Conservation (phyloP, 2,888 invertebrate species). For the Neoascia interrupta region DNA sequence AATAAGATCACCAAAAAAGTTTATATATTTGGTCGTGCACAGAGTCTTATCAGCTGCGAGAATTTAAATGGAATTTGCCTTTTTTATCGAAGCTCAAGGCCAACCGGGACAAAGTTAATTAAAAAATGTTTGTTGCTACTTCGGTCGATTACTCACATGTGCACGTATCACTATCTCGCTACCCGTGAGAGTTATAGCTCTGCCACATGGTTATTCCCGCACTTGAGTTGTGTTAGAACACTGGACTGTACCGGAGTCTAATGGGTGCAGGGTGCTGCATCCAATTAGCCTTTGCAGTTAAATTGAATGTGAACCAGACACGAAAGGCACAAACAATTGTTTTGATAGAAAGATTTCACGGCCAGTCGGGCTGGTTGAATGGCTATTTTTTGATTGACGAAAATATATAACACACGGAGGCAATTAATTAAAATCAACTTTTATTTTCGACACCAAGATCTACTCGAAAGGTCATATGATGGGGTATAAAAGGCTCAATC, state of each 20-base stretch:
- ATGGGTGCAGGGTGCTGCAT: conserved; percentile 27
- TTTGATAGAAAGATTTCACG: conserved; percentile 42
- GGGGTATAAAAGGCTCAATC: conserved; percentile 24
- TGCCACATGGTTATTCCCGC: conserved; percentile 25
- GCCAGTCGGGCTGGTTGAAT: conserved; percentile 46
- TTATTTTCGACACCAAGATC: conserved; percentile 35
- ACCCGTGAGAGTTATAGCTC: conserved; percentile 6
- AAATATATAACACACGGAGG: not conserved
- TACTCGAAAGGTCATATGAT: conserved; percentile 53
- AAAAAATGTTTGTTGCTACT: conserved; percentile 23
- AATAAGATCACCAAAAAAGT: not conserved
- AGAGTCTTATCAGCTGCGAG: conserved; percentile 50
- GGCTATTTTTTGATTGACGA: conserved; percentile 9
- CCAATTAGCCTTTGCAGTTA: conserved; percentile 56
- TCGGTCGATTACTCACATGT: conserved; percentile 31
- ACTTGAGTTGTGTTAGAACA: not conserved
- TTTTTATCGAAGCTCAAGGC: conserved; percentile 53
- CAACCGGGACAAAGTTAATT: conserved; percentile 34
- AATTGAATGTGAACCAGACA: conserved; percentile 41
- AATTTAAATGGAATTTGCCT: conserved; percentile 31
- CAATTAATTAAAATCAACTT: conserved; percentile 39
- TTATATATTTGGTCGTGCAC: not conserved
- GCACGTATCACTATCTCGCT: conserved; percentile 35
- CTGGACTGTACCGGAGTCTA: not conserved
- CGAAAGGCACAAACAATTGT: conserved; percentile 47